phyloP scores from a whole-genome alignment of 2,113 vertebrate species.

The Podarcis raffonei region DNA sequence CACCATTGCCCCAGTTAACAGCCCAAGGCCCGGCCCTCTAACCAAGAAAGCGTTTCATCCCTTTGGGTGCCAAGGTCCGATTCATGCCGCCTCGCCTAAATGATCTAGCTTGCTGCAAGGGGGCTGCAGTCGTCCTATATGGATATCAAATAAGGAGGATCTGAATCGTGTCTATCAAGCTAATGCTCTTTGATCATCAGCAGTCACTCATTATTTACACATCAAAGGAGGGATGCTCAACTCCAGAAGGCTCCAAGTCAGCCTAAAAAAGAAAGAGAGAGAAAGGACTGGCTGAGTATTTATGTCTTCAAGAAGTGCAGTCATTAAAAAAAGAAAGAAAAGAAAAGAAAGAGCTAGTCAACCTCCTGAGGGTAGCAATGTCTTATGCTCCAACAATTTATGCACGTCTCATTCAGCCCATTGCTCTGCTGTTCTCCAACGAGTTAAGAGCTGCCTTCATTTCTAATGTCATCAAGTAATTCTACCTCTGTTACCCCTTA shows the following conservation, averaged over 20 bases:
- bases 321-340: slow-evolving; percentile 23
- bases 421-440: not conserved
- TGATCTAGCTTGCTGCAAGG: not conserved
- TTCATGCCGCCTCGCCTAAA: not conserved
- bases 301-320: slow-evolving; percentile 38
- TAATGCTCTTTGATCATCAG: slow-evolving; percentile 54
- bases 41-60: not conserved
- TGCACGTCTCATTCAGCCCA: rapidly evolving
- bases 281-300: slow-evolving; percentile 46
- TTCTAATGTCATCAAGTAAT: not conserved
- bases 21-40: not conserved
- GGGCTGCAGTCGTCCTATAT: not conserved
- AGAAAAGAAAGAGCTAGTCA: not conserved
- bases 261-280: slow-evolving; percentile 32
- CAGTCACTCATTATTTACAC: slow-evolving; percentile 63
- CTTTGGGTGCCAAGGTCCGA: not conserved
- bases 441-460: not conserved
- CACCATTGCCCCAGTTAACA: not conserved
- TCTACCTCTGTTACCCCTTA: rapidly evolving
- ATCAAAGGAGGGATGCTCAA: slow-evolving; percentile 60
- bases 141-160: slow-evolving; percentile 36
- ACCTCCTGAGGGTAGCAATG: slow-evolving; percentile 35
- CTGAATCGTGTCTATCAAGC: slow-evolving; percentile 48
- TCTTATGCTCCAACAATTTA: not conserved
- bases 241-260: slow-evolving; percentile 54